Conservation (phyloP, 1,140 invertebrate genomes). For the Saccostrea glomerata region DNA sequence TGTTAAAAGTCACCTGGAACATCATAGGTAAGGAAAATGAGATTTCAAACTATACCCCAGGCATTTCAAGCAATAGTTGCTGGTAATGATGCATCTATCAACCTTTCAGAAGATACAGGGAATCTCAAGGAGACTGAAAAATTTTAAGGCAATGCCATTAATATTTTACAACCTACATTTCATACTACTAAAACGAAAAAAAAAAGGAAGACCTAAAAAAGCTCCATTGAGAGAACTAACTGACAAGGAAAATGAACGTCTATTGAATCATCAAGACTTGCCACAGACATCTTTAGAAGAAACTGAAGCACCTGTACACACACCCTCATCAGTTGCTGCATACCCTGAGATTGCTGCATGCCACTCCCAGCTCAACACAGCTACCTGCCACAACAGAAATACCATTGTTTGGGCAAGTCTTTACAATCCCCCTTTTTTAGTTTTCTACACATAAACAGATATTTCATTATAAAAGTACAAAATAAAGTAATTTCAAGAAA, state of each 20-base stretch:
- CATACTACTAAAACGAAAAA: conserved; percentile 28
- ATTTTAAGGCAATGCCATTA: conserved; percentile 36
- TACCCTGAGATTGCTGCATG: neutral
- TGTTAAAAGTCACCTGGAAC: neutral
- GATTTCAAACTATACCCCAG: conserved; percentile 4
- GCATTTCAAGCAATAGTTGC: neutral
- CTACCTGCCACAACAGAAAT: neutral
- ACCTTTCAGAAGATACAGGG: neutral
- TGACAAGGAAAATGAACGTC: neutral
- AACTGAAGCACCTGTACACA: neutral
- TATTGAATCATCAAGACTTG: neutral
- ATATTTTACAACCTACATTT: conserved; percentile 34
- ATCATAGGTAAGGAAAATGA: conserved; percentile 1
- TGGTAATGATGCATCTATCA: conserved; percentile 27
- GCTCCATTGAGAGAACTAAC: conserved; percentile 24
- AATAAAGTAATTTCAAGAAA: too few species aligned
- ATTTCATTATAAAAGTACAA: neutral
- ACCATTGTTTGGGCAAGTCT: neutral
- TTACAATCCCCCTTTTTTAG: neutral
- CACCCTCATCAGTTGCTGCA: neutral
- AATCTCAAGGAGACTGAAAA: neutral
- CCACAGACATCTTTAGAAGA: neutral
- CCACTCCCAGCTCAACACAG: neutral
- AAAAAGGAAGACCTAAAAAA: conserved; percentile 38
- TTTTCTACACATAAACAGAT: neutral